A percentile compares a stretch with the other conserved stretches of the same genome.
Conservation (phyloP, 2,113 vertebrate genomes). For the Rhea pennata region DNA sequence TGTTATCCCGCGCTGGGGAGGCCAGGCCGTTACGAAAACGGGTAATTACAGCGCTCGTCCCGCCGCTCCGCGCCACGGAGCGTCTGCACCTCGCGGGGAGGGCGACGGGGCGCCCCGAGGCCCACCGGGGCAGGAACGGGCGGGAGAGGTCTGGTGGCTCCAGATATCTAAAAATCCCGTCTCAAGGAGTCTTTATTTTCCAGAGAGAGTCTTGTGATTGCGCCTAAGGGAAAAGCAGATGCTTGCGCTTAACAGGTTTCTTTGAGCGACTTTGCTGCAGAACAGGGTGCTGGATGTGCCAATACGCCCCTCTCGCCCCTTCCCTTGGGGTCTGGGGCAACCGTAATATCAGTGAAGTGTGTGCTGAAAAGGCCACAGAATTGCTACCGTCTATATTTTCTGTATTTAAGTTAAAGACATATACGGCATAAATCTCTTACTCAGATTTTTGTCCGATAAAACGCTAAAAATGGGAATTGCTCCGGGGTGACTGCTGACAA, state of each 20-base stretch:
- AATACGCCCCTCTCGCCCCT: not conserved
- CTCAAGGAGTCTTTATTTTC: not conserved
- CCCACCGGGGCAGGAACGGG: not conserved
- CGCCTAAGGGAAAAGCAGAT: no score
- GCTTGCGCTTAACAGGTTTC: not conserved
- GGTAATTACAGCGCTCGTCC: constrained; percentile 37
- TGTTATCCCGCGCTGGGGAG: constrained; percentile 2
- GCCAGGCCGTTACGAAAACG: not conserved
- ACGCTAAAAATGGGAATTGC: not conserved
- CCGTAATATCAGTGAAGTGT: not conserved
- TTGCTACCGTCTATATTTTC: not conserved
- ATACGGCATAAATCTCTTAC: not conserved
- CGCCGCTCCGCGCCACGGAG: not conserved
- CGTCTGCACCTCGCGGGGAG: not conserved
- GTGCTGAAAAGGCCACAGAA: not conserved
- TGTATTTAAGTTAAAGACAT: not conserved
- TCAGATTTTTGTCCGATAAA: not conserved
- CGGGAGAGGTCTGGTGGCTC: not conserved
- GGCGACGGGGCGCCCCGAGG: not conserved
- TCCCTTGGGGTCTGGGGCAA: no score
- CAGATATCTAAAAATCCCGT: not conserved
- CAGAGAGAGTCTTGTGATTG: no score
- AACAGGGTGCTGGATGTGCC: not conserved
- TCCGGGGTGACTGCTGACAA: not conserved
- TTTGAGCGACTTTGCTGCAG: not conserved